Conservation (phyloP, 64 coral and sea anemone genomes). For the Exaiptasia diaphana region DNA sequence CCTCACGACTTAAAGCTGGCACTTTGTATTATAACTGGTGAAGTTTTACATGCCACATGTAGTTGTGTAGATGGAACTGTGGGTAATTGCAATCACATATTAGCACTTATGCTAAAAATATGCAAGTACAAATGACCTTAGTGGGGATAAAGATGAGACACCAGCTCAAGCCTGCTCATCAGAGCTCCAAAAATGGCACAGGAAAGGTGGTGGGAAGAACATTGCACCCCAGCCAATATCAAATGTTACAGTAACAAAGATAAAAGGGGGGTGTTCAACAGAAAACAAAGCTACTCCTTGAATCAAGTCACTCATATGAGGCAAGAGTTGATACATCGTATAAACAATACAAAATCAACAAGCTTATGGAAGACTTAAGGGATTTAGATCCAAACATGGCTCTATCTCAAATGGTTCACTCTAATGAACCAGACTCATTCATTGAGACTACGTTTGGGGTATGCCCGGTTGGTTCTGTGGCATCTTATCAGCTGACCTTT, state of each 20-base stretch:
- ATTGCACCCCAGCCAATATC: conserved; percentile 38
- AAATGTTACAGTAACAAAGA: conserved; percentile 35
- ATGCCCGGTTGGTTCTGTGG: background rate
- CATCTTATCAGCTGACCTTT: no score
- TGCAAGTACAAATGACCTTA: background rate
- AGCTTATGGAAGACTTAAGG: background rate
- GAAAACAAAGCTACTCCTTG: conserved; percentile 7
- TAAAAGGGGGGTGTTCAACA: background rate
- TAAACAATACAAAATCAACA: background rate
- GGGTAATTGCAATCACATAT: background rate
- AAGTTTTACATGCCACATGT: conserved; percentile 30
- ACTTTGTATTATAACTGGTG: background rate
- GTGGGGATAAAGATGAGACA: background rate
- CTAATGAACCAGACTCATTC: background rate
- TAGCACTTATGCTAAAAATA: background rate
- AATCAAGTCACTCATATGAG: conserved; percentile 34
- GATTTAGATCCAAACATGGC: background rate
- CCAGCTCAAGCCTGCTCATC: conserved; percentile 44
- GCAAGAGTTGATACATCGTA: conserved; percentile 11
- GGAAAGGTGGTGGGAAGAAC: conserved; percentile 46
- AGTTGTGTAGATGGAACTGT: conserved; percentile 23
- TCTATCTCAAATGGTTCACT: background rate
- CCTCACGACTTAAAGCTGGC: conserved; percentile 4
- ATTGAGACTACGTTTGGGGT: background rate
- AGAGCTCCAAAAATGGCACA: conserved; percentile 53